phyloP scores from a whole-genome alignment of 2,888 invertebrate species.

The Neocrepidodera transversa region DNA sequence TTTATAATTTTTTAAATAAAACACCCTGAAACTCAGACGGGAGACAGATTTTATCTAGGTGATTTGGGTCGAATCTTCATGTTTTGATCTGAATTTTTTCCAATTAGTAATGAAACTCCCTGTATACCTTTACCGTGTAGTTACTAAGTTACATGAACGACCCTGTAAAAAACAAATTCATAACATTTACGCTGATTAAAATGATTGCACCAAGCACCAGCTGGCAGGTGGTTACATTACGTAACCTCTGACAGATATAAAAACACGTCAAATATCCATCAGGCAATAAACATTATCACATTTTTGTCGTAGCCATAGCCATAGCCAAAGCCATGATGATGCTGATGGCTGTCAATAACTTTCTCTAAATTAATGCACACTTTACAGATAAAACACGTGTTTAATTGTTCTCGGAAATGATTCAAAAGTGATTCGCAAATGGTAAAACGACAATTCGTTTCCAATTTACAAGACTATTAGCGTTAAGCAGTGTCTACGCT shows the following conservation, averaged over 20 bases:
- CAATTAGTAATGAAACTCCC: too few species aligned
- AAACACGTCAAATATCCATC: not conserved
- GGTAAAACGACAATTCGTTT: conserved; percentile 41
- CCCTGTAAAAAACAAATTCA: too few species aligned
- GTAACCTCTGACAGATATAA: not conserved
- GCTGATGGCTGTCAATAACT: conserved; percentile 34
- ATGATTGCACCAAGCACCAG: not conserved
- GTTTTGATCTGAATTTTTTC: too few species aligned
- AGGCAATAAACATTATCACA: not conserved
- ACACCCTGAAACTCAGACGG: too few species aligned
- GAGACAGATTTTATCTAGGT: too few species aligned
- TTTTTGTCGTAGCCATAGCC: not conserved
- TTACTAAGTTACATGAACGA: too few species aligned
- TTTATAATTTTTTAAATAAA: too few species aligned
- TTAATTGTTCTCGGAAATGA: conserved; percentile 44
- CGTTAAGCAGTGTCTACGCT: conserved; percentile 26
- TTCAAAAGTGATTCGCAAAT: conserved; percentile 37
- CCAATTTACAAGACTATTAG: conserved; percentile 41
- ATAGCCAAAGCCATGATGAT: not conserved
- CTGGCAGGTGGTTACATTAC: not conserved
- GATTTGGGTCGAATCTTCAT: too few species aligned
- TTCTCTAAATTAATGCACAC: conserved; percentile 38
- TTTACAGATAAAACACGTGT: conserved; percentile 43
- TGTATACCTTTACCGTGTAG: too few species aligned
- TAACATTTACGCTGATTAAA: too few species aligned